These are phyloP conservation scores for Lethenteron camtschaticum DNA, from an alignment of 2,113 vertebrate genomes.

Conservation along the genomic window DNA sequence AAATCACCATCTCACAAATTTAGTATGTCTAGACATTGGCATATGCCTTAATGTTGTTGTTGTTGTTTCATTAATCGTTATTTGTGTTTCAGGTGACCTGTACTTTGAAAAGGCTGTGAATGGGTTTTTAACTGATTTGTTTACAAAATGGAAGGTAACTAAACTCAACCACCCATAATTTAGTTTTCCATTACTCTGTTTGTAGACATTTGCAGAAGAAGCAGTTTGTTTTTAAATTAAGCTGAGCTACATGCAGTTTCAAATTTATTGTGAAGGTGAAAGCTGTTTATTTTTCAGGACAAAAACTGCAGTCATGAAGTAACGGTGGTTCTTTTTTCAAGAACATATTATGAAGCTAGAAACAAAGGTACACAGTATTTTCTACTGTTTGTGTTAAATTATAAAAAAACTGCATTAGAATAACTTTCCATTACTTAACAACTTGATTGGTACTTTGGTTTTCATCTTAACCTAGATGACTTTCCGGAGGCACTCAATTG, in stretches of 20 bases:
- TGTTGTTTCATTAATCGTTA: neutral
- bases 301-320: slow-evolving; percentile 97
- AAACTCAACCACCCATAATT: too few relatives aligned
- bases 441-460: neutral
- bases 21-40: too few relatives aligned
- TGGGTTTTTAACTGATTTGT: slow-evolving; percentile 85
- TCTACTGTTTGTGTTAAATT: neutral
- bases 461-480: slow-evolving; percentile 32
- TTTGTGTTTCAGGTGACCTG: slow-evolving; percentile 47
- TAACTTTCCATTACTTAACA: neutral
- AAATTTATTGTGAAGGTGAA: too few relatives aligned
- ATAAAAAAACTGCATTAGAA: neutral
- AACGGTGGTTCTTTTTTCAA: slow-evolving; percentile 84
- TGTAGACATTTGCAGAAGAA: too few relatives aligned
- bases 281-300: slow-evolving; percentile 31
- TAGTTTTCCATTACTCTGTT: too few relatives aligned
- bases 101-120: slow-evolving; percentile 98
- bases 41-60: too few relatives aligned
- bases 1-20: too few relatives aligned
- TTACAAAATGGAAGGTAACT: slow-evolving; percentile 86
- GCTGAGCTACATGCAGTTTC: too few relatives aligned
- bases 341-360: slow-evolving; percentile 77
- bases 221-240: too few relatives aligned
- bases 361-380: slow-evolving; percentile 30
- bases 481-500: slow-evolving; percentile 63